These are phyloP conservation scores for Diarsia brunnea DNA, from an alignment of 2,888 invertebrate species.

Conservation along the genomic window DNA sequence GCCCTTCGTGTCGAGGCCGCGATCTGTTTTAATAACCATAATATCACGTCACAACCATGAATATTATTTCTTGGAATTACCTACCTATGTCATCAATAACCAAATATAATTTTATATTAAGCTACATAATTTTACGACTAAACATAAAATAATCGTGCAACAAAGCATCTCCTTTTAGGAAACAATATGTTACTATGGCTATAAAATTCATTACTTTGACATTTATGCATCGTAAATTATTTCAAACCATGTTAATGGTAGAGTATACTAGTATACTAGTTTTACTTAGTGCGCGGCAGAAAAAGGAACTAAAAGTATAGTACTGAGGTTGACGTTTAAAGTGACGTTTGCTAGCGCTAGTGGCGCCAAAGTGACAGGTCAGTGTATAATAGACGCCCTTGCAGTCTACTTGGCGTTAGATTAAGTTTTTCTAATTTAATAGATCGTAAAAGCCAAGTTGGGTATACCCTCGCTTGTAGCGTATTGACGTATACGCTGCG, in stretches of 20 bases:
- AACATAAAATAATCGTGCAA: slow-evolving; percentile 28
- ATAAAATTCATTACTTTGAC: slow-evolving; percentile 54
- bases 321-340: slow-evolving; percentile 22
- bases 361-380: slow-evolving; percentile 17
- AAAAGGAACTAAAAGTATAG: neutral
- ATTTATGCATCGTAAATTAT: slow-evolving; percentile 44
- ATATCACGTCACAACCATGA: neutral
- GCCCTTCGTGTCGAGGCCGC: too few species aligned
- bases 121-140: slow-evolving; percentile 34
- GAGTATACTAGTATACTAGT: too few species aligned
- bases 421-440: neutral
- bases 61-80: neutral
- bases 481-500: too few species aligned
- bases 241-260: slow-evolving; percentile 15
- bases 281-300: slow-evolving; percentile 16
- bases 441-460: neutral
- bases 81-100: neutral
- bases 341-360: slow-evolving; percentile 6
- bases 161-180: slow-evolving; percentile 31
- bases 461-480: neutral
- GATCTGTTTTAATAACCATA: neutral
- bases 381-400: neutral
- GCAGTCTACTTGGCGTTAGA: neutral
- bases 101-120: slow-evolving; percentile 3
- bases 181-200: slow-evolving; percentile 44